Base-by-base conservation (phyloP, 2,797 vertebrate genomes). In the Dermochelys coriacea region DNA sequence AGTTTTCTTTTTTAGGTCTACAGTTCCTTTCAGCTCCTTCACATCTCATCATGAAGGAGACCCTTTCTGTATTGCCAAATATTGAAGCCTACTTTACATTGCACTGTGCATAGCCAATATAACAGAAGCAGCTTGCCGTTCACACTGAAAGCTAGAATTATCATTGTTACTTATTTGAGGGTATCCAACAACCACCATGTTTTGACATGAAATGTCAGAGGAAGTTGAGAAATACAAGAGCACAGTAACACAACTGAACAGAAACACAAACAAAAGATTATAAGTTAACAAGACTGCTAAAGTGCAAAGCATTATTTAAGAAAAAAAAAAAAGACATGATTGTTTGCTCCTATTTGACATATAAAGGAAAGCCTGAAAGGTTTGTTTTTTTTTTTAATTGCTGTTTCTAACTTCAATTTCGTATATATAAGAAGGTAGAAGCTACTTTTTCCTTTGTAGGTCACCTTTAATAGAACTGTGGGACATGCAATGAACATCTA, bases 1-100 rank as follows among this genome's bases (percentile, higher is more conserved):
- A 80, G 57, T n/a, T 89, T 88, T 82, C 82, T 90, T 85, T 96
- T 93, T 91, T 50, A 64, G 77, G 84, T 52, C 78, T 85, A 96
- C 61, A 87, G 59, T 95, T 95, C 93, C 80, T 90, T 82, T 84
- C 15, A 82, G 47, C 9, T 92, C 88, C 82, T 93, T 91, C 68
- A 55, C 3, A 0, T 85, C 85, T 68, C 57, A 71, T 27, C 47
- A 61, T 31, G 80, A 93, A 89, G 71, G 27, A 61, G 37, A 23
- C n/a, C 8, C 84, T 90, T 89, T 82, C 27, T n/a, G 51, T 29
- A 52, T 37, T 71, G 89, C 71, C 47, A 18, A 18, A 31, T 47
- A 57, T 27, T 6, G 86, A 79, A 85, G 81, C 27, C 85, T 79
- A 1, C 59, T 91, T 81, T 34, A 19, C 47, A 82, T 82, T 12